Evolutionary conservation across 2,888 invertebrate species (phyloP).

Genomic region (Loripinus fragilis): DNA sequence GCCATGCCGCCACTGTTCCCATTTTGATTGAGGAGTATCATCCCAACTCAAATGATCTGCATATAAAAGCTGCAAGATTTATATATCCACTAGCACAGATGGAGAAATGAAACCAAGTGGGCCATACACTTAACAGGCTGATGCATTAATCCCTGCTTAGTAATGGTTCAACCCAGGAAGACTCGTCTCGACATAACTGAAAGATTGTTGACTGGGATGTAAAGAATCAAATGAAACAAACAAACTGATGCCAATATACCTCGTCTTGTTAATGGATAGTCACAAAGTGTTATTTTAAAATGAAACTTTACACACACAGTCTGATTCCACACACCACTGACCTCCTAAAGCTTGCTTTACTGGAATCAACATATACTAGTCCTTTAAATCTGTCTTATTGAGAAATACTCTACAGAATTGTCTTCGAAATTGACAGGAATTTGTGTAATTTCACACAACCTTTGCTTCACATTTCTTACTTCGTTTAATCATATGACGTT

Average conservation of each 20-base stretch:
- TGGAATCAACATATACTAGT: constrained; percentile 33
- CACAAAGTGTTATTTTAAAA: constrained; percentile 36
- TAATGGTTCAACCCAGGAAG: too few species aligned
- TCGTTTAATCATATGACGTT: too few species aligned
- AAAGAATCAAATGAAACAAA: too few species aligned
- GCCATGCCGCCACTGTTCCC: constrained; percentile 29
- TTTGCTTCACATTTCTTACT: constrained; percentile 24
- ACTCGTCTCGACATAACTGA: too few species aligned
- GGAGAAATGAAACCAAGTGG: constrained; percentile 52
- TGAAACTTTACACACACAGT: constrained; percentile 41
- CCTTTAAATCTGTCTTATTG: constrained; percentile 36
- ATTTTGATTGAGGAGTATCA: constrained; percentile 18
- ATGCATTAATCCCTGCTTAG: too few species aligned
- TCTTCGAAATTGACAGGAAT: constrained; percentile 47
- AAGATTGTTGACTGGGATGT: too few species aligned
- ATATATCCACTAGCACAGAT: constrained; percentile 25
- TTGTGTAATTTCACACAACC: constrained; percentile 54
- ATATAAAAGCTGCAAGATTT: constrained; percentile 32
- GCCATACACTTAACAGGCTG: constrained; percentile 51
- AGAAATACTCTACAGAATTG: constrained; percentile 54
- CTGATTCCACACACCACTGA: constrained; percentile 34
- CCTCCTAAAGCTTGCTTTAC: constrained; percentile 48
- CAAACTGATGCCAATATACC: constrained; percentile 50
- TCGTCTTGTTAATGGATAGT: constrained; percentile 42
- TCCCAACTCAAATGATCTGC: constrained; percentile 24